Percentiles rank a stretch among this genome's conserved stretches.
Evolutionary conservation across 2,113 vertebrate species (phyloP).

Genomic region (Hippocampus guttulatus): DNA sequence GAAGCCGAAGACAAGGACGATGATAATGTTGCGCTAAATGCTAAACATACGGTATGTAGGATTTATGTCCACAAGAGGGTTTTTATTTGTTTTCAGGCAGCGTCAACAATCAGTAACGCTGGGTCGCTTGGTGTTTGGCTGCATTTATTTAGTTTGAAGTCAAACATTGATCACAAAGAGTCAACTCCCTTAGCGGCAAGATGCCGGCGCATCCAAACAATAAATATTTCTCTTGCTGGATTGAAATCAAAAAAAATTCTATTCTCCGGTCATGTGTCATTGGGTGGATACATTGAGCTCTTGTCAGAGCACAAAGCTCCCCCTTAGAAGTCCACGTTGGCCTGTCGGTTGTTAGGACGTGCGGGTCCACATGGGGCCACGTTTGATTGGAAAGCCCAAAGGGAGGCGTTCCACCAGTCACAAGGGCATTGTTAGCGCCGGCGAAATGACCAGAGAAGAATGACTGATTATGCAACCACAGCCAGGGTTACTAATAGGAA

Average conservation of each 20-base stretch:
- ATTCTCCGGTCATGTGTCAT: conserved; percentile 68
- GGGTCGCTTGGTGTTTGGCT: conserved; percentile 22
- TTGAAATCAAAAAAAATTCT: conserved; percentile 60
- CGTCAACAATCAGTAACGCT: conserved; percentile 20
- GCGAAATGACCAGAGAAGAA: conserved; percentile 86
- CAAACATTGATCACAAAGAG: conserved; percentile 44
- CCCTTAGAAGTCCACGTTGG: conserved; percentile 67
- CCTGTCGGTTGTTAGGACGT: conserved; percentile 71
- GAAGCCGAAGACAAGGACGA: not conserved
- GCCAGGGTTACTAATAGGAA: conserved; percentile 86
- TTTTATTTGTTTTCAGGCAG: conserved; percentile 23
- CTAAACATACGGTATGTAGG: not conserved
- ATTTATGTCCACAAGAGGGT: conserved; percentile 18
- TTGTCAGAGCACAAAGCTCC: conserved; percentile 74
- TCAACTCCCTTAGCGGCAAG: conserved; percentile 22
- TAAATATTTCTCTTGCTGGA: not conserved
- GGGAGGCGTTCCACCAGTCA: conserved; percentile 77
- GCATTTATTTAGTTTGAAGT: conserved; percentile 45
- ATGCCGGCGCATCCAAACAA: conserved; percentile 33
- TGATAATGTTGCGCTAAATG: not conserved
- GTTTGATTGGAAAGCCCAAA: conserved; percentile 76
- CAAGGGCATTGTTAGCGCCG: conserved; percentile 85
- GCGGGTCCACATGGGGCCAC: conserved; percentile 77
- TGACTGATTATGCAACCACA: conserved; percentile 91
- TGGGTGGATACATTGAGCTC: conserved; percentile 70